Evolutionary conservation across 1,140 invertebrate genomes (phyloP), one percentile per base, ranked within the genome.

Genomic region (Caenorhabditis inopinata): DNA sequence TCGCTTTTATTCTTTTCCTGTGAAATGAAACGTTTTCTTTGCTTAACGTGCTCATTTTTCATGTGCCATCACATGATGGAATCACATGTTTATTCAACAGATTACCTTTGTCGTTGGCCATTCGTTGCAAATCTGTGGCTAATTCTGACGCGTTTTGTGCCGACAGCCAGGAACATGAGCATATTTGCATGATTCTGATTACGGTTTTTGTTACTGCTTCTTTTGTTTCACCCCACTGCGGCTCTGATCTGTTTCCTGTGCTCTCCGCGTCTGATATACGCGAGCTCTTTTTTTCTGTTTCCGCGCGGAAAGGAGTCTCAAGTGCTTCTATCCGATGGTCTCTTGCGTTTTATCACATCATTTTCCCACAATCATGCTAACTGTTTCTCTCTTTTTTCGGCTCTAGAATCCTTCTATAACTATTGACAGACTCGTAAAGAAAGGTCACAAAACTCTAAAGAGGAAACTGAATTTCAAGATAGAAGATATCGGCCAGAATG

Each of bases 71-170:
- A 68, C 38, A 42, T 42, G 38, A 38, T 14, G 32, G n/a, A 58
- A 58, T 58, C 49, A 58, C 58, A 68, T 68, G n/a, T 68, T 68
- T 68, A 68, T 32, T 32, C 58, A 32, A 68, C 58, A 68, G 58
- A 68, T 68, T 68, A 68, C 58, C 58, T 68, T 38, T 68, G 5
- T 9, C 7, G n/a, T 42, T 42, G 14, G 58, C 32, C 58, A 32
- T 58, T 58, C 11, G 11, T 21, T 32, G 32, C 58, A 68, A 68
- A 68, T 68, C 58, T 42, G 32, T 38, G 58, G 58, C 58, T 68
- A 68, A 68, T 32, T 68, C 58, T 68, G 58, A 68, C 58, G 58
- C 58, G 11, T 68, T 68, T 68, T 68, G 58, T 68, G 58, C 23
- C 58, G 32, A 18, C 38, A 32, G 1, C 21, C 32, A 68, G 35